These are phyloP conservation scores for Ciconia boyciana DNA, from an alignment of 2,113 vertebrate genomes.

Conservation along the genomic window DNA sequence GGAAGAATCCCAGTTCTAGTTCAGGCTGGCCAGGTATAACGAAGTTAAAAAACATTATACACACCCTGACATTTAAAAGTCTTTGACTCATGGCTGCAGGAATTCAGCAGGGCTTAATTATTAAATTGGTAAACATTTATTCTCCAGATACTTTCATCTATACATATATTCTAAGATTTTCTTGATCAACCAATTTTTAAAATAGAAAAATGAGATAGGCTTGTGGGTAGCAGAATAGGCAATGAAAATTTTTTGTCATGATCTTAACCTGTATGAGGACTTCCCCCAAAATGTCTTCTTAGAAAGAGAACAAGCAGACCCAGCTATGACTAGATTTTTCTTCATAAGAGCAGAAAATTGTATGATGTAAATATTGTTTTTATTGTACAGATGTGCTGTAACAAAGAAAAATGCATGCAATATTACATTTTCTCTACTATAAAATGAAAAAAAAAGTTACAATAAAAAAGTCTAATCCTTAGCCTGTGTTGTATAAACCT, in stretches of 20 bases:
- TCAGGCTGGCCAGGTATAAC: neutral
- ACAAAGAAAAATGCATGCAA: conserved; percentile 45
- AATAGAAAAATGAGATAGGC: neutral
- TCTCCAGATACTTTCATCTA: neutral
- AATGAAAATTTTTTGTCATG: neutral
- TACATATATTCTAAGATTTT: neutral
- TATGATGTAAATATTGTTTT: conserved; percentile 52
- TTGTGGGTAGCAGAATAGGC: neutral
- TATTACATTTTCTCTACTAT: conserved; percentile 54
- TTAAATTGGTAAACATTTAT: neutral
- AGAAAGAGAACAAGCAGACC: conserved; percentile 38
- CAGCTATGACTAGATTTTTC: neutral
- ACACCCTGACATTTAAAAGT: conserved; percentile 19
- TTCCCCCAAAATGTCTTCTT: neutral
- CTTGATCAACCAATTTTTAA: neutral
- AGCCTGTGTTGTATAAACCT: conserved; percentile 54
- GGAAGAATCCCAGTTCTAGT: neutral
- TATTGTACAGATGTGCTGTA: conserved; percentile 55
- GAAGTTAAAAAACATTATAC: neutral
- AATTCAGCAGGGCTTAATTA: conserved; percentile 6
- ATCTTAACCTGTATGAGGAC: neutral
- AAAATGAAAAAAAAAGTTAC: conserved; percentile 52
- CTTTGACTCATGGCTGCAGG: conserved; percentile 22
- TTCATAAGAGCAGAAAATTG: conserved; percentile 46
- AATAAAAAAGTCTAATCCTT: conserved; percentile 55